Evolutionary conservation across 1,140 invertebrate genomes (phyloP).

Genomic region (Andrena cerasifolii): DNA sequence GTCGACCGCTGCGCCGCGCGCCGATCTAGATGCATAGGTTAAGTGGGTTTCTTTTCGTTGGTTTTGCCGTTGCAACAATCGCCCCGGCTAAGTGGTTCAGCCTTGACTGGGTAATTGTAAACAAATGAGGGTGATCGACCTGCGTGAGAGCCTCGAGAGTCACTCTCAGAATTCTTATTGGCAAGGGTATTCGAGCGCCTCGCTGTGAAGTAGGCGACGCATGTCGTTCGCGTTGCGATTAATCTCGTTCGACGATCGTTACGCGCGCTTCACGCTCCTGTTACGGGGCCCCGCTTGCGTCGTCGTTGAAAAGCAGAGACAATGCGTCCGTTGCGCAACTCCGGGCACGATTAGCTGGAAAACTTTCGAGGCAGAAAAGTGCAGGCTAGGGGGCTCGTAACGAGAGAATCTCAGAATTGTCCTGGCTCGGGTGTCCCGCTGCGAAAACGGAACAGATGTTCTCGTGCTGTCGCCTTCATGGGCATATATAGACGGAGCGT

Average conservation of each 20-base stretch:
- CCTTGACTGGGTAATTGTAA: slow-evolving; percentile 38
- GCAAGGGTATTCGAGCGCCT: slow-evolving; percentile 12
- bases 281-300: slow-evolving; percentile 8
- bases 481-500: no score
- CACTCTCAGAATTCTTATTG: slow-evolving; percentile 37
- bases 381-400: slow-evolving; percentile 38
- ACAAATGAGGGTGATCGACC: slow-evolving; percentile 44
- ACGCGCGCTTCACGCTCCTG: neutral
- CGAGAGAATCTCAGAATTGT: slow-evolving; percentile 63
- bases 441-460: slow-evolving; percentile 36
- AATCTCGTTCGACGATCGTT: slow-evolving; percentile 35
- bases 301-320: slow-evolving; percentile 41
- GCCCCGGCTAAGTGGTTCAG: neutral
- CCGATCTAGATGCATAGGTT: neutral
- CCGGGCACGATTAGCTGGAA: slow-evolving; percentile 40
- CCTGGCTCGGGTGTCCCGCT: neutral
- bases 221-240: slow-evolving; percentile 16
- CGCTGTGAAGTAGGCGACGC: slow-evolving; percentile 5
- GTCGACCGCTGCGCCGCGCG: neutral
- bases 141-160: slow-evolving; percentile 27
- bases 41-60: neutral
- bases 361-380: slow-evolving; percentile 55
- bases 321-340: slow-evolving; percentile 60
- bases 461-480: neutral
- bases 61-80: neutral